Evolutionary conservation across 2,888 invertebrate genomes (phyloP).

Genomic region (Spatulosminthurus flaviceps): DNA sequence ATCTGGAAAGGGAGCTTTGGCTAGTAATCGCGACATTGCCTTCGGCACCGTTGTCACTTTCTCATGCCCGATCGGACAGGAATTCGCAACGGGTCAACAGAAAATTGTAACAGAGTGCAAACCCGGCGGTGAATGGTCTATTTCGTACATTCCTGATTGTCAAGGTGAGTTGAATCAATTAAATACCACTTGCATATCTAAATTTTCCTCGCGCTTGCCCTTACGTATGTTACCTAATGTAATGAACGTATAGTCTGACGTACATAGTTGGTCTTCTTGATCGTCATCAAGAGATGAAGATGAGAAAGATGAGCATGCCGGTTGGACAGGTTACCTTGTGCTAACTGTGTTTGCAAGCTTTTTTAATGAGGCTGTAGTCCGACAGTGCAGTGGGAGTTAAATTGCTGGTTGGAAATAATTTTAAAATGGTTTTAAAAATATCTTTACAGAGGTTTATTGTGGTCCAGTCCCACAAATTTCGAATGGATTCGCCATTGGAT

Average conservation of each 20-base stretch:
- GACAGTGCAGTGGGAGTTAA: no score
- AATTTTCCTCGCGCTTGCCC: no score
- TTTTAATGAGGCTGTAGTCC: not conserved
- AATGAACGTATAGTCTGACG: not conserved
- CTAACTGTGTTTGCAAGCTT: constrained; percentile 6
- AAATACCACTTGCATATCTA: not conserved
- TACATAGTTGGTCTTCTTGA: not conserved
- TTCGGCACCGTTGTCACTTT: constrained; percentile 89
- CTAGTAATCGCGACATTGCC: constrained; percentile 89
- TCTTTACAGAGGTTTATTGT: constrained; percentile 82
- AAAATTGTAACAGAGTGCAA: constrained; percentile 86
- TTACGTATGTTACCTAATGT: no score
- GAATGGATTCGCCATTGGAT: constrained; percentile 95
- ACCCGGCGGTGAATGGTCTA: constrained; percentile 91
- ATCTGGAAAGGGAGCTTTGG: constrained; percentile 87
- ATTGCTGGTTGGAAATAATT: not conserved
- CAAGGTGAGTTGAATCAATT: constrained; percentile 74
- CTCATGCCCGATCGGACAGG: constrained; percentile 92
- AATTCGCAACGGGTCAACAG: constrained; percentile 88
- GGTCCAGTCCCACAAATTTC: constrained; percentile 98
- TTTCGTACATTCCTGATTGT: constrained; percentile 89
- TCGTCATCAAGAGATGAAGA: not conserved
- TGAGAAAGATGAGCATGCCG: not conserved
- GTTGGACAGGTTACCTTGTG: constrained; percentile 7
- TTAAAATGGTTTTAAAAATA: not conserved